Percentiles rank a stretch among this genome's conserved stretches.
These are phyloP conservation scores for Athetis lepigone DNA, from an alignment of 2,888 invertebrate genomes.

Conservation along the genomic window DNA sequence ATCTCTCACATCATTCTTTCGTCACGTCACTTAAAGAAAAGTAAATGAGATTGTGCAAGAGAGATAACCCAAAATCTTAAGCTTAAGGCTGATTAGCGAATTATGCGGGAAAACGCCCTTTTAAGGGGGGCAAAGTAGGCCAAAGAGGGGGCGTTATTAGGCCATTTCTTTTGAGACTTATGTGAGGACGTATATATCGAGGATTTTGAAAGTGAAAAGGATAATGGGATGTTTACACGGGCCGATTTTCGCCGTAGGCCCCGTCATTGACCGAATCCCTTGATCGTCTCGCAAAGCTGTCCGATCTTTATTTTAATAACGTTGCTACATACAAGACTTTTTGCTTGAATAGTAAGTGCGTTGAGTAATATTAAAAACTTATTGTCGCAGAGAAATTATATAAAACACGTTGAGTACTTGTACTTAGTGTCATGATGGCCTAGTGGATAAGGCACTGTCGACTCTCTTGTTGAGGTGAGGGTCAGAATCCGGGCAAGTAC, in stretches of 20 bases:
- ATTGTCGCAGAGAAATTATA: no score
- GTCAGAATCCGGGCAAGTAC: no score
- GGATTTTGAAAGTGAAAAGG: constrained; percentile 40
- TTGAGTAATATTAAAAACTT: no score
- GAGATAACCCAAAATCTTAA: constrained; percentile 30
- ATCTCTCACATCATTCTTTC: constrained; percentile 10
- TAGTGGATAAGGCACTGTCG: no score
- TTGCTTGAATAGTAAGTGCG: no score
- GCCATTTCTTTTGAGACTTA: constrained; percentile 42
- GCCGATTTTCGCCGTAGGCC: neutral
- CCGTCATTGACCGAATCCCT: neutral
- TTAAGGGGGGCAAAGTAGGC: constrained; percentile 2
- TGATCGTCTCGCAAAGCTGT: neutral
- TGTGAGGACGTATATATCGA: constrained; percentile 33
- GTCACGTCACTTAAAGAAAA: constrained; percentile 49
- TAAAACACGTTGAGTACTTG: no score
- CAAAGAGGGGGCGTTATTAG: constrained; percentile 39
- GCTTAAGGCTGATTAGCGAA: constrained; percentile 68
- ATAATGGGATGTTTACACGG: constrained; percentile 2
- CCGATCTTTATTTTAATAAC: no score
- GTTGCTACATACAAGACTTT: no score
- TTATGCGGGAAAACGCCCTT: constrained; percentile 64
- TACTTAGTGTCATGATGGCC: no score
- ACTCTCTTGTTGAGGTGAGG: no score
- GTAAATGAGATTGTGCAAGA: constrained; percentile 40